Evolutionary conservation across 1,140 invertebrate genomes (phyloP).

Genomic region (Oncopeltus fasciatus): DNA sequence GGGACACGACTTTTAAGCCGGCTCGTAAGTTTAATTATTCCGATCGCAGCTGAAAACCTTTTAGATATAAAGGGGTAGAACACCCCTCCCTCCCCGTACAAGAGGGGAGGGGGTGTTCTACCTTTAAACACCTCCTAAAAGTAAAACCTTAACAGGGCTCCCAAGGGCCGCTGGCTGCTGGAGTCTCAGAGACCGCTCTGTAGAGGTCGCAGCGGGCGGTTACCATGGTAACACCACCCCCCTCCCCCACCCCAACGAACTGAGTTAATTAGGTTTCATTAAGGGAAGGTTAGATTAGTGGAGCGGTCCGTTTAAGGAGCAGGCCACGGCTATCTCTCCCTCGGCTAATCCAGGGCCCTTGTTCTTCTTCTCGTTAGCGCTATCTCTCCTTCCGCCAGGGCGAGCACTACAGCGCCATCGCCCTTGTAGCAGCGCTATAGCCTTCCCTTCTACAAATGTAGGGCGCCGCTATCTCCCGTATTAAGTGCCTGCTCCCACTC

Average conservation of each 20-base stretch:
- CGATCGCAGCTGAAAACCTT: too few relatives aligned
- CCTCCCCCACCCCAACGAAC: too few relatives aligned
- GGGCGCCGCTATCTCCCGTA: too few relatives aligned
- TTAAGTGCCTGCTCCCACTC: too few relatives aligned
- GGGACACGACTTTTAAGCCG: too few relatives aligned
- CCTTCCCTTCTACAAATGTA: too few relatives aligned
- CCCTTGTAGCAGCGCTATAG: too few relatives aligned
- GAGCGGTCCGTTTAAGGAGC: background rate
- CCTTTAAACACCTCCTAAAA: background rate
- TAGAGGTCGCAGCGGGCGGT: background rate
- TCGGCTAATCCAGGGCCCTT: background rate
- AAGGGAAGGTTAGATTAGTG: background rate
- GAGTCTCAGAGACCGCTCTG: background rate
- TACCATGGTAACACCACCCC: background rate
- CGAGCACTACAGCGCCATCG: background rate
- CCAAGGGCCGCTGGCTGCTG: background rate
- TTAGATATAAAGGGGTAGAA: too few relatives aligned
- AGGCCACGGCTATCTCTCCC: background rate
- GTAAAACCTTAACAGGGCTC: background rate
- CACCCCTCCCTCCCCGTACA: too few relatives aligned
- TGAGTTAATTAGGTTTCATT: slow-evolving; percentile 4
- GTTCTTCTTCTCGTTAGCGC: too few relatives aligned
- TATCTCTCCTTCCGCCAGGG: background rate
- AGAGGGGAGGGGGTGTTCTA: too few relatives aligned
- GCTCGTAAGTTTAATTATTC: too few relatives aligned